These are phyloP conservation scores for Urophycis tenuis DNA, from an alignment of 2,797 vertebrate genomes.

Conservation along the genomic window DNA sequence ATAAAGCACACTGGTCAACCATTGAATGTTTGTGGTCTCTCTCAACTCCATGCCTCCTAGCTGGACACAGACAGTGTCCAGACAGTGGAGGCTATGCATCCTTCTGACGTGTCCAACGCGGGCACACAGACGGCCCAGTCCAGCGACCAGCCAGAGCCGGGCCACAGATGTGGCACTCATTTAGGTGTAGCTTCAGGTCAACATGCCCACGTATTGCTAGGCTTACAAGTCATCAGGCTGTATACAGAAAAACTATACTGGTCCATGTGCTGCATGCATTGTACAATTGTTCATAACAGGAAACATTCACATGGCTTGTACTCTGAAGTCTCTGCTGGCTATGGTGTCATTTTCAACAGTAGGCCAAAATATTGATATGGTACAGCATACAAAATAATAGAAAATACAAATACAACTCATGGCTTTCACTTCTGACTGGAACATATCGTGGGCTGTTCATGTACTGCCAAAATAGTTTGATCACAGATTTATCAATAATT, in stretches of 20 bases:
- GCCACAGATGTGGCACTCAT: too few relatives aligned
- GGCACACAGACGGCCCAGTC: too few relatives aligned
- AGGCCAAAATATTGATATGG: neutral
- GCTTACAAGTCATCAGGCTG: neutral
- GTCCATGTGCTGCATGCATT: neutral
- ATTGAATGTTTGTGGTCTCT: too few relatives aligned
- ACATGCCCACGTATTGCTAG: too few relatives aligned
- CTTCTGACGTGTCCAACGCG: too few relatives aligned
- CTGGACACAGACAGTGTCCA: too few relatives aligned
- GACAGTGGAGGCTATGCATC: neutral
- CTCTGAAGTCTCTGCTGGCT: neutral
- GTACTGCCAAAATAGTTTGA: neutral
- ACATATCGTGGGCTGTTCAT: neutral
- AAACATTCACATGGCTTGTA: neutral
- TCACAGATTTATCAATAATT: neutral
- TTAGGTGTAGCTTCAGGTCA: too few relatives aligned
- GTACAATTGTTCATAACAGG: neutral
- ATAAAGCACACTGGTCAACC: too few relatives aligned
- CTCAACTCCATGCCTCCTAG: too few relatives aligned
- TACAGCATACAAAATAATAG: neutral
- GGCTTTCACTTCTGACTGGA: neutral
- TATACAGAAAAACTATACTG: neutral
- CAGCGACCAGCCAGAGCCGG: too few relatives aligned
- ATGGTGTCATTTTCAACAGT: neutral
- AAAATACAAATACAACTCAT: too few relatives aligned